A percentile compares a stretch with the other conserved stretches of the same genome.
Conservation (phyloP, 2,888 invertebrate genomes). For the Ophion obscuratus region DNA sequence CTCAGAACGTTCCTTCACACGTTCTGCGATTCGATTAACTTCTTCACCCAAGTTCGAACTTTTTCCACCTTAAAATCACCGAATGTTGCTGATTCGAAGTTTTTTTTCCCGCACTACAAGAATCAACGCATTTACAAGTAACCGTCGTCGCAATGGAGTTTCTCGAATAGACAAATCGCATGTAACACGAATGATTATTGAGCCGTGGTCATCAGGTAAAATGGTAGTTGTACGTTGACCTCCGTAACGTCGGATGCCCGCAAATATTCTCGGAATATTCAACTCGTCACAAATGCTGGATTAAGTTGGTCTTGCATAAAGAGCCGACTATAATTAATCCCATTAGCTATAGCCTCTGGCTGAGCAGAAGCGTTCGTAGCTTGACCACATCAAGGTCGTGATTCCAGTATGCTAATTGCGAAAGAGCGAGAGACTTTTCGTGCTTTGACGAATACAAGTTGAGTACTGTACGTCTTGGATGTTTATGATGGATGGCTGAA, state of each 20-base stretch:
- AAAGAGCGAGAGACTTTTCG: conserved; percentile 24
- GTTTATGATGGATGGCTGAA: conserved; percentile 11
- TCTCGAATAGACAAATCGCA: not conserved
- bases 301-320: conserved; percentile 32
- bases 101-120: not conserved
- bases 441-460: conserved; percentile 4
- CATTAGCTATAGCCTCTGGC: not conserved
- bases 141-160: not conserved
- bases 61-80: conserved; percentile 3
- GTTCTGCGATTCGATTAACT: not conserved
- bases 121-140: too few species aligned
- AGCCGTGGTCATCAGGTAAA: not conserved
- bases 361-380: not conserved
- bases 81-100: not conserved
- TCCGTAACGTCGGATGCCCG: not conserved
- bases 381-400: conserved; percentile 41
- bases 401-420: conserved; percentile 55
- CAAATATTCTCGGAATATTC: not conserved
- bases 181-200: not conserved
- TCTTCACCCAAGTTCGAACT: not conserved
- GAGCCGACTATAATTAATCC: conserved; percentile 28
- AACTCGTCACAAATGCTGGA: not conserved
- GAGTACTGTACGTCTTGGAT: not conserved
- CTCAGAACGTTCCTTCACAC: conserved; percentile 15
- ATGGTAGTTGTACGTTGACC: not conserved